Evolutionary conservation across 2,888 invertebrate genomes (phyloP), one percentile per base, ranked within the genome.

Genomic region (Aplocera efformata): DNA sequence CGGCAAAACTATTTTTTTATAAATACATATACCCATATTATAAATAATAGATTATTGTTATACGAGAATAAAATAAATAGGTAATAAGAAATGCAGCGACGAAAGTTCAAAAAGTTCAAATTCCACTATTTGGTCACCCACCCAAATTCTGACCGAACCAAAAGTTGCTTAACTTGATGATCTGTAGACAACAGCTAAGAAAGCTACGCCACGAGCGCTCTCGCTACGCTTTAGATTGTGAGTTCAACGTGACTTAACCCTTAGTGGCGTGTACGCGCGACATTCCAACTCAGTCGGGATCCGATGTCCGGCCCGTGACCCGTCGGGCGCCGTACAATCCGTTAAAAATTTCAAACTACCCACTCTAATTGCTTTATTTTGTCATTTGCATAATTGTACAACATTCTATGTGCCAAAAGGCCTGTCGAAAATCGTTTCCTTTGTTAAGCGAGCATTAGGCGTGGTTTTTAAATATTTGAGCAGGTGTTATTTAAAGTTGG

Each of bases 331-430:
- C 40, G 40, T 32, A 42, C 33, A 29, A 41, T 38, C 30, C 17
- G 42, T 53, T 47, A 53, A 50, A 53, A 53, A 50, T 48, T n/a
- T 47, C 46, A 47, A 48, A 53, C 53, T 53, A 50, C 42, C 45
- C 44, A 32, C 48, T 42, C 42, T 67, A 70, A 70, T 67, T 62
- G 61, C 59, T 64, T 63, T 52, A 64, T 67, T 61, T 57, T 48
- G 46, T 45, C 51, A 59, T 67, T 68, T 60, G 52, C 63, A 58
- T 58, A 63, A 53, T 60, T 59, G 50, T 56, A 60, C 57, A 53
- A 57, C 48, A 50, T 50, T 50, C 41, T 48, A 33, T 42, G 41
- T 48, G 52, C 50, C 47, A 48, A 53, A 47, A 45, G 36, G 47
- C 43, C 30, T 32, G 44, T 36, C 27, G 50, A 37, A 48, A 48